Base-by-base conservation (phyloP, 2,113 vertebrate species). In the Pungitius pungitius region DNA sequence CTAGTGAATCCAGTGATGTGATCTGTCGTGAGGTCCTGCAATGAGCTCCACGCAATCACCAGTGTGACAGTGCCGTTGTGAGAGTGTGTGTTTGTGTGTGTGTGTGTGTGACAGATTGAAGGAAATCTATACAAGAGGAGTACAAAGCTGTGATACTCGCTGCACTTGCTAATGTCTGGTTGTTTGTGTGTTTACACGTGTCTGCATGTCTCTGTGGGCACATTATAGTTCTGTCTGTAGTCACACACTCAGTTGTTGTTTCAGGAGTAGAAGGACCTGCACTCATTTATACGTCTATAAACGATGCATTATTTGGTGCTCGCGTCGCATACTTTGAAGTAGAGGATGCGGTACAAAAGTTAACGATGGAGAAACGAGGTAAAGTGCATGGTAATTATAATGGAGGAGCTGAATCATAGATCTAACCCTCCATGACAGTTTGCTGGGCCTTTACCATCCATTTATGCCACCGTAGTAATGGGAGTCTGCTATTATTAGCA, bases 401-500 rank as follows among this genome's bases (percentile, higher is more conserved):
- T 30, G 47, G 24, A 54, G 15, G 51, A 69, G 10, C 60, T 63
- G 13, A 33, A 71, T 76, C 56, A 54, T 39, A 73, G 26, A 65
- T 61, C 30, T 43, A 33, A 77, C 57, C 45, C 62, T 51, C 33
- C 45, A 61, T 71, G 82, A 54, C 52, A 63, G 63, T 67, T 66
- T 62, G 70, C 75, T 73, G 42, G 67, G 84, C 71, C 78, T 78
- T 73, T 67, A 74, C 37, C 73, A 72, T 75, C 75, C 84, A 80
- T 83, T 80, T 78, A 75, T 75, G 73, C 59, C 70, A 75, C 61
- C 49, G 54, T 76, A 74, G 69, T 77, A 75, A 86, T 84, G 69
- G 69, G 73, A 79, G 79, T 75, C 70, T 55, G 83, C 83, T 90
- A 86, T 88, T 85, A 83, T 89, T 89, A 91, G 89, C 78, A 47